Percentiles rank a stretch among this genome's conserved stretches.
Conservation (phyloP, 2,797 vertebrate genomes). For the Heteromormyrus szaboi region DNA sequence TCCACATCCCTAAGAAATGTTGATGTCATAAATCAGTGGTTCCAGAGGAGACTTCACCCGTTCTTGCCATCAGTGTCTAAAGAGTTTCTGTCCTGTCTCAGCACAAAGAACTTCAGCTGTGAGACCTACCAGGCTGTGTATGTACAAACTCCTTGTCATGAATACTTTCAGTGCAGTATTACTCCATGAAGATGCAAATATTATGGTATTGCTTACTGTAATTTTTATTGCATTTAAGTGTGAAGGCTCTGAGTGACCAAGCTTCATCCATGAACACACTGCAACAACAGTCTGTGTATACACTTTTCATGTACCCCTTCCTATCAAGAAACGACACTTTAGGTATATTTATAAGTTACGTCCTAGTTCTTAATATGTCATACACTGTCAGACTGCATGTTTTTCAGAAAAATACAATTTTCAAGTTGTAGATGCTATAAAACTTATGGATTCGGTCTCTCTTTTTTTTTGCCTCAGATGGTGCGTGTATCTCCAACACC, state of each 20-base stretch:
- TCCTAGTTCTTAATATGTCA: not conserved
- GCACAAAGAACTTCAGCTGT: constrained; percentile 44
- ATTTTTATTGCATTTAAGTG: not conserved
- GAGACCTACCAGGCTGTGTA: constrained; percentile 54
- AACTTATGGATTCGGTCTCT: not conserved
- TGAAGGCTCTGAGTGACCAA: not conserved
- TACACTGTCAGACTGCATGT: not conserved
- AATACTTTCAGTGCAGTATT: not conserved
- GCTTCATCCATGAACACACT: constrained; percentile 25
- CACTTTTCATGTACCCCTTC: constrained; percentile 34
- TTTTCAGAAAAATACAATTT: not conserved
- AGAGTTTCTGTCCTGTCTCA: constrained; percentile 55
- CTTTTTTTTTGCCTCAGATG: constrained; percentile 37
- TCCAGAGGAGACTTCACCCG: constrained; percentile 44
- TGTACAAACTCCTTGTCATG: constrained; percentile 15
- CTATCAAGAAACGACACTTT: constrained; percentile 29
- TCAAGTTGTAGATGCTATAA: not conserved
- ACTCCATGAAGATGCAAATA: not conserved
- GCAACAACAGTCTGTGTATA: constrained; percentile 22
- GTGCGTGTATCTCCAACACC: constrained; percentile 39
- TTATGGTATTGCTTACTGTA: not conserved
- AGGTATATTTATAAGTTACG: not conserved
- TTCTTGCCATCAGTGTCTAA: constrained; percentile 48
- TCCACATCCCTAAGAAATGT: constrained; percentile 22
- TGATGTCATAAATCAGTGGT: constrained; percentile 48